Evolutionary conservation across 2,113 vertebrate species (phyloP).

Genomic region (Tricholaema leucomelas): DNA sequence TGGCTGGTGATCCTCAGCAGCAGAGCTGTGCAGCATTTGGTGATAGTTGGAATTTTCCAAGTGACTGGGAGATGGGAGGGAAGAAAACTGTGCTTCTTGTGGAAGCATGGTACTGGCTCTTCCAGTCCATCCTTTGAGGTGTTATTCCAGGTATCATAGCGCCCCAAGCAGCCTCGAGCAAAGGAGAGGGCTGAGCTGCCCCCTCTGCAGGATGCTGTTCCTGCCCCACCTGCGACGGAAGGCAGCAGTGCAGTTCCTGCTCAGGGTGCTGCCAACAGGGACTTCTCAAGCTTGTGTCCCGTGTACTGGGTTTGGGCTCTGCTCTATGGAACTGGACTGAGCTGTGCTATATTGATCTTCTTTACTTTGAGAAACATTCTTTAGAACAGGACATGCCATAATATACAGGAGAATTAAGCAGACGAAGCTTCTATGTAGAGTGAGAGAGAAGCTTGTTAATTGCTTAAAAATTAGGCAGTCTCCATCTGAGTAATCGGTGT

Average conservation of each 20-base stretch:
- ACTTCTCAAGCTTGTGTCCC: not conserved
- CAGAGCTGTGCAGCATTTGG: not conserved
- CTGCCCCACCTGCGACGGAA: not conserved
- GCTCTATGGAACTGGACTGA: not conserved
- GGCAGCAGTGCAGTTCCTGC: not conserved
- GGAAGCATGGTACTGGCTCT: not conserved
- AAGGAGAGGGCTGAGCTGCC: not conserved
- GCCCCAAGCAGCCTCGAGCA: not conserved
- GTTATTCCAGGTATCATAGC: not conserved
- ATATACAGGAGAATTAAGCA: conserved; percentile 47
- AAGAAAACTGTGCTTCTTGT: not conserved
- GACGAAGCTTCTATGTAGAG: conserved; percentile 50
- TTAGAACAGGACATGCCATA: not conserved
- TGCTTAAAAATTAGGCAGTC: conserved; percentile 71
- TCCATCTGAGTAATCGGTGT: conserved; percentile 70
- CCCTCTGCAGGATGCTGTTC: not conserved
- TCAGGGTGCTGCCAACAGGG: not conserved
- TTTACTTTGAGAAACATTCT: not conserved
- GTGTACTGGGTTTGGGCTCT: not conserved
- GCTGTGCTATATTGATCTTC: not conserved
- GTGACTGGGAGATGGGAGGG: not conserved
- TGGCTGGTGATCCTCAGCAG: not conserved
- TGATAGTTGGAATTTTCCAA: not conserved
- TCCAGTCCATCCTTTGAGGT: not conserved
- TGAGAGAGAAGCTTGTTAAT: conserved; percentile 64